Conservation (phyloP, 2,888 invertebrate genomes). For the Scaptomyza caliginosa region DNA sequence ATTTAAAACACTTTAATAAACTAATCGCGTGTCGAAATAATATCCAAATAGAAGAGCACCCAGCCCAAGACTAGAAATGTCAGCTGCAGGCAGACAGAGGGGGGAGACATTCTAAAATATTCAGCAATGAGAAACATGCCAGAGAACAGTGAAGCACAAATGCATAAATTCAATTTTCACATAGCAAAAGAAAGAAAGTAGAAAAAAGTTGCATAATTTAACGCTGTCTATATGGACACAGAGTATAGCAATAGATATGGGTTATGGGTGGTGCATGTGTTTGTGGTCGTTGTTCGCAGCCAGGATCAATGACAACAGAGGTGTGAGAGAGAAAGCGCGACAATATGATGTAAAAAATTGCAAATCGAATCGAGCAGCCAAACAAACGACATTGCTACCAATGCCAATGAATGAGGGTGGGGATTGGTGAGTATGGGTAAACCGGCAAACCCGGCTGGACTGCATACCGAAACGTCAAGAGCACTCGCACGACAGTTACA, state of each 20-base stretch:
- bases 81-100: conserved; percentile 19
- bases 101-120: not conserved
- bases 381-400: conserved; percentile 55
- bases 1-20: too few species aligned
- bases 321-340: not conserved
- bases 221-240: conserved; percentile 58
- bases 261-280: conserved; percentile 14
- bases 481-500: conserved; percentile 75
- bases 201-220: conserved; percentile 68
- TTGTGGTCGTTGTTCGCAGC: conserved; percentile 12
- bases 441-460: conserved; percentile 14
- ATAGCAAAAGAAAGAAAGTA: conserved; percentile 21
- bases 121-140: conserved; percentile 13
- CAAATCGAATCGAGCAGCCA: conserved; percentile 70
- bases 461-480: conserved; percentile 75
- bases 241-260: conserved; percentile 4
- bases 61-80: conserved; percentile 3
- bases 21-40: not conserved
- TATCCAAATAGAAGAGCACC: not conserved
- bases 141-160: conserved; percentile 47
- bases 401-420: conserved; percentile 32
- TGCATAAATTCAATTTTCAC: conserved; percentile 75
- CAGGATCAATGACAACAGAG: conserved; percentile 18
- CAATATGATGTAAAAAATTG: conserved; percentile 67
- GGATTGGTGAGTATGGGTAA: not conserved